A percentile compares a stretch with the other conserved stretches of the same genome.
These are phyloP conservation scores for Cynocephalus volans DNA, from an alignment of 2,113 vertebrate species.

Conservation along the genomic window DNA sequence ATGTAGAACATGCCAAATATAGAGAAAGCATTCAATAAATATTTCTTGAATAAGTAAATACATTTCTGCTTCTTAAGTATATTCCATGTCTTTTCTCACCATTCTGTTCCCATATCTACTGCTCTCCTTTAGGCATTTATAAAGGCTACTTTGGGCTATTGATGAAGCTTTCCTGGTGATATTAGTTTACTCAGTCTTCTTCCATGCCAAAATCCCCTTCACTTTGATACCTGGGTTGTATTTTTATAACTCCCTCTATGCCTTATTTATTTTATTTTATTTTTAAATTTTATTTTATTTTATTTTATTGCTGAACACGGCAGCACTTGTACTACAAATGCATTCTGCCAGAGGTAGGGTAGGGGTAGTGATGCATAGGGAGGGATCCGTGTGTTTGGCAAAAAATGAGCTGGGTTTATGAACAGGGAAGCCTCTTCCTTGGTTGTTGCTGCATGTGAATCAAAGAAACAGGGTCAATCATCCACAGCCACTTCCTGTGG, in stretches of 20 bases:
- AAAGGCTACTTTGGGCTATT: neutral
- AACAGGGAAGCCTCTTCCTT: neutral
- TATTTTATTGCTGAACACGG: neutral
- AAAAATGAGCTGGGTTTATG: neutral
- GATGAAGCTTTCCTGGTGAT: neutral
- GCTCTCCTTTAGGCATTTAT: neutral
- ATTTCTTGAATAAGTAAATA: neutral
- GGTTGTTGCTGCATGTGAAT: neutral
- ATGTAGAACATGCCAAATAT: neutral
- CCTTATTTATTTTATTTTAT: too few relatives aligned
- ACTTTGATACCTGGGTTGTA: neutral
- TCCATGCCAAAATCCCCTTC: neutral
- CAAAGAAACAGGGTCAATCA: neutral
- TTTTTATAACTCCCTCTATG: neutral
- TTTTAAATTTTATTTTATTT: neutral
- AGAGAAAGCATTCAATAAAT: neutral
- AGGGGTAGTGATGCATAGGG: fast-evolving
- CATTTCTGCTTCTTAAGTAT: neutral
- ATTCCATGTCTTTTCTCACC: neutral
- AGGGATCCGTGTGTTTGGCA: neutral
- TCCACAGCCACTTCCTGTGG: neutral
- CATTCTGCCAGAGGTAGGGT: neutral
- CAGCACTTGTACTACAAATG: neutral
- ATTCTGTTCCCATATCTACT: neutral
- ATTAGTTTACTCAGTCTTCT: neutral